Conservation (phyloP, 2,797 vertebrate genomes). For the Phyllotis vaccarum region DNA sequence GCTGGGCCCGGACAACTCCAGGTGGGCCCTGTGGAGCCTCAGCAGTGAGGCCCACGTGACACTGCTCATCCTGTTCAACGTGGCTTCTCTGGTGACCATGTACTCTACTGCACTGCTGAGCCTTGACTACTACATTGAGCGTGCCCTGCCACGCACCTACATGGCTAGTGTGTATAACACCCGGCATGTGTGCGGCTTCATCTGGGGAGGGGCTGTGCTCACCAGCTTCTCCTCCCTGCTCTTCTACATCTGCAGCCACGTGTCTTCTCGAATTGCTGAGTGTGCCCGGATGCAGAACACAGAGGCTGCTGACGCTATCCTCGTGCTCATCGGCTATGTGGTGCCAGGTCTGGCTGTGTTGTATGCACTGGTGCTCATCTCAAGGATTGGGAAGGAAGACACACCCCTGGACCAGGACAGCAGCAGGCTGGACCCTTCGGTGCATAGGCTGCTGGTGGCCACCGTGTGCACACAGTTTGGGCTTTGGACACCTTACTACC, state of each 20-base stretch:
- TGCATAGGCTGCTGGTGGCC: constrained; percentile 94
- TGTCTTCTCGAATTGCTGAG: constrained; percentile 95
- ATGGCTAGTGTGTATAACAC: constrained; percentile 99
- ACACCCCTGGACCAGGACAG: constrained; percentile 96
- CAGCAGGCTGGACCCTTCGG: constrained; percentile 94
- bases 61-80: constrained; percentile 97
- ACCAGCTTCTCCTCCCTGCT: constrained; percentile 98
- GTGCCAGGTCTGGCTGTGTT: constrained; percentile 94
- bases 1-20: constrained; percentile 93
- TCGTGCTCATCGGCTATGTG: constrained; percentile 96
- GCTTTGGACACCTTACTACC: constrained; percentile 97
- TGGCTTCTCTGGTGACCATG: constrained; percentile 96
- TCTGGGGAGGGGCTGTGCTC: constrained; percentile 98
- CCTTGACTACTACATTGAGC: constrained; percentile 98
- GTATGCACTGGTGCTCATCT: constrained; percentile 94
- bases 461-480: constrained; percentile 96
- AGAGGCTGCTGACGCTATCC: constrained; percentile 95
- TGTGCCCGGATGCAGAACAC: constrained; percentile 98
- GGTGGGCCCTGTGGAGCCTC: constrained; percentile 95
- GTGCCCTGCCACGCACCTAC: constrained; percentile 96
- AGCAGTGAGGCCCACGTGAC: constrained; percentile 95
- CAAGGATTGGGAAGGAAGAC: constrained; percentile 94
- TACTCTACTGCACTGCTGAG: constrained; percentile 98
- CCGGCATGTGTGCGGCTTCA: constrained; percentile 97
- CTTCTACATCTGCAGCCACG: constrained; percentile 97